Base-by-base conservation (phyloP, 1,140 invertebrate genomes). In the Heliothis subflexa region DNA sequence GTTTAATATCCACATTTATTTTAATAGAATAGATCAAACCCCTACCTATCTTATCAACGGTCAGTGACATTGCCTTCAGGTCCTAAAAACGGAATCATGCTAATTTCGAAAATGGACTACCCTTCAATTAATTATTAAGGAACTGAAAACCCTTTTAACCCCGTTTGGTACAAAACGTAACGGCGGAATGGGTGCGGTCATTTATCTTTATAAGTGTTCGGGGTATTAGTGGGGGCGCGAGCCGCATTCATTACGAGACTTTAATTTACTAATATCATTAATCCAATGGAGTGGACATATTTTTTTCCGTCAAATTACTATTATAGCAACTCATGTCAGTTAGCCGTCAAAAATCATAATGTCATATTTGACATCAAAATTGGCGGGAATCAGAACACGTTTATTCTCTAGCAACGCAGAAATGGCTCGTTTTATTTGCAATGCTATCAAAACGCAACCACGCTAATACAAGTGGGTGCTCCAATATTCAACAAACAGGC, bases 121-220 rank as follows among this genome's bases (percentile, higher is more conserved):
- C 88, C 84, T 87, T 84, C 87, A 89, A 89, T 89, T 93, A 91
- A 91, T 91, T 93, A 91, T 91, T 88, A 81, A 82, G 85, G 79
- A 84, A 83, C 83, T 88, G 86, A 89, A 89, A 90, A 90, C 91
- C 90, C 90, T 93, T 93, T 93, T 88, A 88, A 86, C 85, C 86
- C 81, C 80, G 78, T 88, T 87, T 86, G 83, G 82, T 75, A 82
- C 82, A 85, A 87, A 90, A 91, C 83, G 87, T 85, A 88, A 75
- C 59, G 73, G 84, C 82, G 83, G 84, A 89, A 86, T 84, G 86
- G 87, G 85, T 82, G 87, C 84, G 88, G 85, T 85, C 85, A 87
- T 91, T 88, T 88, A 88, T 90, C 90, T 89, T 89, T 88, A 88
- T 89, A 91, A 88, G 89, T 89, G 88, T 88, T 86, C 21, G 85